These are phyloP conservation scores for Mesocricetus auratus DNA, from an alignment of 2,113 vertebrate species.

Conservation along the genomic window DNA sequence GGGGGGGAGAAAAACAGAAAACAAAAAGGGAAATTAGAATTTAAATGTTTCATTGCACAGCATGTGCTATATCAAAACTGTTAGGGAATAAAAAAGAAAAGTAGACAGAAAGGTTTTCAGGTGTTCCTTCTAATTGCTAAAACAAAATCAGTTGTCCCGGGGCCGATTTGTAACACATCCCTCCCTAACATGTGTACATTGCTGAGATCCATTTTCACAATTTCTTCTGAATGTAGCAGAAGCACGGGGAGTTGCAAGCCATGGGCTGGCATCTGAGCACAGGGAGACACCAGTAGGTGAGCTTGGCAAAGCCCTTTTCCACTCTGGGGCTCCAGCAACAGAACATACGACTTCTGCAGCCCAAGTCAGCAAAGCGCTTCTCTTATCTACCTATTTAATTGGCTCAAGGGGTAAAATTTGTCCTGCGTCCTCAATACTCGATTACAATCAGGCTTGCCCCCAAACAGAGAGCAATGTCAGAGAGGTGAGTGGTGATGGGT, in stretches of 20 bases:
- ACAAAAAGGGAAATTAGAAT: background rate
- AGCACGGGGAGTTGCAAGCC: background rate
- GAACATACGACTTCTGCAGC: background rate
- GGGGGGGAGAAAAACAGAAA: background rate
- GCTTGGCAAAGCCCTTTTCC: background rate
- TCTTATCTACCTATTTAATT: background rate
- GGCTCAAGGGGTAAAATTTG: background rate
- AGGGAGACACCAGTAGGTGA: background rate
- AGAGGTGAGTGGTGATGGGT: background rate
- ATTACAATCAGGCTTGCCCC: background rate
- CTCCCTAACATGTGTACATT: background rate
- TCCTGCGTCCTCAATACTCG: background rate
- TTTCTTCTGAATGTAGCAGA: background rate
- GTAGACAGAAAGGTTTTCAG: background rate
- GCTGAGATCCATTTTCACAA: background rate
- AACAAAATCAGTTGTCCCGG: conserved; percentile 20
- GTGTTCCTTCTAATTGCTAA: conserved; percentile 43
- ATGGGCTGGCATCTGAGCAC: background rate
- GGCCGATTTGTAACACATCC: background rate
- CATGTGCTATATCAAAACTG: background rate
- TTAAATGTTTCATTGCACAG: background rate
- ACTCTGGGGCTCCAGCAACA: background rate
- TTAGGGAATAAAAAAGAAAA: background rate
- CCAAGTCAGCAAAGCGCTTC: background rate
- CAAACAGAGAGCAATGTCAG: background rate